Conservation (phyloP, 2,113 vertebrate species). For the Pitta sordida region DNA sequence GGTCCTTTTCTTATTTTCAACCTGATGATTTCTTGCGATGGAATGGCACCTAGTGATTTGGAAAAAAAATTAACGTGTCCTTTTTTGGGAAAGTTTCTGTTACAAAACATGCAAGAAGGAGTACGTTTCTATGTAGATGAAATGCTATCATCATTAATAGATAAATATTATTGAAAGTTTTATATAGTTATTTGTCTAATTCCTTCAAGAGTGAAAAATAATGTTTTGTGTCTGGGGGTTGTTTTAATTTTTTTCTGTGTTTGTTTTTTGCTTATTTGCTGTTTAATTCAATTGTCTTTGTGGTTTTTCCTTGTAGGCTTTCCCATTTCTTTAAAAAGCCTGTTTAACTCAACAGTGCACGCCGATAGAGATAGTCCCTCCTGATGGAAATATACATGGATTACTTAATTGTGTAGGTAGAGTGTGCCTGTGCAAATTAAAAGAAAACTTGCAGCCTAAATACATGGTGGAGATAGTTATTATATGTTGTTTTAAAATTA, state of each 20-base stretch:
- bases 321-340: neutral
- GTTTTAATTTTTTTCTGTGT: too few relatives aligned
- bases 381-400: neutral
- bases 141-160: neutral
- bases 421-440: neutral
- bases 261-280: neutral
- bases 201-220: neutral
- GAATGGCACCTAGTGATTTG: neutral
- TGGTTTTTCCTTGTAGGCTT: neutral
- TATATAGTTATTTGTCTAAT: neutral
- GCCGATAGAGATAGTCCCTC: neutral
- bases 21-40: neutral
- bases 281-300: neutral
- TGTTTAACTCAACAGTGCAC: rapidly evolving
- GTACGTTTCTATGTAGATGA: neutral
- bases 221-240: rapidly evolving
- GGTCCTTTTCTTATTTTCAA: neutral
- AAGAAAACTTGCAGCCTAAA: neutral
- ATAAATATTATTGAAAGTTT: rapidly evolving
- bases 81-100: neutral
- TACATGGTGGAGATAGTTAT: neutral
- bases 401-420: neutral
- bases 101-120: neutral
- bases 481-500: neutral
- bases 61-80: neutral